Percentiles rank a stretch among this genome's conserved stretches.
Evolutionary conservation across 2,113 vertebrate species (phyloP).

Genomic region (Siniperca chuatsi): DNA sequence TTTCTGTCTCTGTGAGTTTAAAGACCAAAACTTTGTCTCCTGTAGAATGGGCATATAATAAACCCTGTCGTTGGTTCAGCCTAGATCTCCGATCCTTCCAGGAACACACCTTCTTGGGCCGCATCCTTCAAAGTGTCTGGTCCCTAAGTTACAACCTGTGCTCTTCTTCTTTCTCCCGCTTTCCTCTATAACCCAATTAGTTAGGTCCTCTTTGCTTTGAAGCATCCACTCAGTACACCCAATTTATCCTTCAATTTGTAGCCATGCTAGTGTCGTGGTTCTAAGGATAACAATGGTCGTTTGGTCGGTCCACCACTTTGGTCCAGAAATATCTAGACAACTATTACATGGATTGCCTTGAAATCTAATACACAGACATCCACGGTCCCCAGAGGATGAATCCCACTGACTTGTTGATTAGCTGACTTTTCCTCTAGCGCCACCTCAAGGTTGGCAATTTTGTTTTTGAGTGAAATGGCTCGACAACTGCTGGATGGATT

Average conservation of each 20-base stretch:
- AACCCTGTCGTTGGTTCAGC: background rate
- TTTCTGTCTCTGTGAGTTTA: background rate
- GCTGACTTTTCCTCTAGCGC: background rate
- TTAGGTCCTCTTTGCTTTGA: background rate
- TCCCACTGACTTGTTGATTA: background rate
- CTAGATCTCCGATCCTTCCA: background rate
- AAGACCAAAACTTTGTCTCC: background rate
- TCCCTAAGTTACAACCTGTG: background rate
- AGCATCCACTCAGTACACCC: background rate
- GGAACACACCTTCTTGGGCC: background rate
- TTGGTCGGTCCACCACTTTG: background rate
- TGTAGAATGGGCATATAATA: too few species aligned
- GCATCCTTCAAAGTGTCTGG: background rate
- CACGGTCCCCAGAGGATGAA: background rate
- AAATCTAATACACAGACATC: background rate
- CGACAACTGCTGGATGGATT: background rate
- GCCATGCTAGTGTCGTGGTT: background rate
- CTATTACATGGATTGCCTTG: background rate
- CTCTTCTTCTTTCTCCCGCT: background rate
- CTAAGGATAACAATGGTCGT: background rate
- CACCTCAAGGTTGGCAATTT: background rate
- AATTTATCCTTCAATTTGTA: conserved; percentile 2
- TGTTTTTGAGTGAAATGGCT: background rate
- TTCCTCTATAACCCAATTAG: background rate
- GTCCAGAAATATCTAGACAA: background rate